Conservation (phyloP, 2,888 invertebrate genomes). For the Molorchus minor region DNA sequence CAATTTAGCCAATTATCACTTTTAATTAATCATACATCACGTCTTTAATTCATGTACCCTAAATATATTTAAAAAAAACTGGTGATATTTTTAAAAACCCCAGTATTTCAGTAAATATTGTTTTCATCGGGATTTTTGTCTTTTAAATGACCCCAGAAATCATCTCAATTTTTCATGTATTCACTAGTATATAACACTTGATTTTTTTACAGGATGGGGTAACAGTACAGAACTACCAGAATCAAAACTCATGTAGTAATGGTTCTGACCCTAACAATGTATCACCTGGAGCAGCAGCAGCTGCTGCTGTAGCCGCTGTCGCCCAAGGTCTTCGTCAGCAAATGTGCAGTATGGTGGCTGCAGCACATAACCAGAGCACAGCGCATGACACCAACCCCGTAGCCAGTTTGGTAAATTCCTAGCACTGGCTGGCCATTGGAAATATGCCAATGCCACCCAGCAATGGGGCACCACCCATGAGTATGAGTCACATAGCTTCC, state of each 20-base stretch:
- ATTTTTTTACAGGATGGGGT: constrained; percentile 69
- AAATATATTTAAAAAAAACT: too few relatives aligned
- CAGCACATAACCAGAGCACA: constrained; percentile 68
- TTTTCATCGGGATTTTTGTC: too few relatives aligned
- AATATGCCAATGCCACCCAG: constrained; percentile 56
- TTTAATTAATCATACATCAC: too few relatives aligned
- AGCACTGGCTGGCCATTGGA: constrained; percentile 60
- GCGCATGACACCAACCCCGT: constrained; percentile 61
- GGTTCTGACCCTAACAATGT: constrained; percentile 68
- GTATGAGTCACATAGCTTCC: constrained; percentile 58
- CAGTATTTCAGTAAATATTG: too few relatives aligned
- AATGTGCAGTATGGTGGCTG: constrained; percentile 85
- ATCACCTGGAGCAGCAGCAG: constrained; percentile 77
- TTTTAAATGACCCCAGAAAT: too few relatives aligned
- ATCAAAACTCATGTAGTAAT: constrained; percentile 66
- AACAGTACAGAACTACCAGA: constrained; percentile 68
- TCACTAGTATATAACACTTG: constrained; percentile 13
- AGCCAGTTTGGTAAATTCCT: constrained; percentile 61
- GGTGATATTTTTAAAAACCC: too few relatives aligned
- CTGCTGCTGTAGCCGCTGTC: constrained; percentile 86
- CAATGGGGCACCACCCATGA: constrained; percentile 59
- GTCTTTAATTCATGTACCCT: too few relatives aligned
- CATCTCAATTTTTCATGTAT: too few relatives aligned
- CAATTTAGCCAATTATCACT: too few relatives aligned
- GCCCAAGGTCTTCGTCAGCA: constrained; percentile 87